A percentile compares a stretch with the other conserved stretches of the same genome.
These are phyloP conservation scores for Tauraco erythrolophus DNA, from an alignment of 2,113 vertebrate species.

Conservation along the genomic window DNA sequence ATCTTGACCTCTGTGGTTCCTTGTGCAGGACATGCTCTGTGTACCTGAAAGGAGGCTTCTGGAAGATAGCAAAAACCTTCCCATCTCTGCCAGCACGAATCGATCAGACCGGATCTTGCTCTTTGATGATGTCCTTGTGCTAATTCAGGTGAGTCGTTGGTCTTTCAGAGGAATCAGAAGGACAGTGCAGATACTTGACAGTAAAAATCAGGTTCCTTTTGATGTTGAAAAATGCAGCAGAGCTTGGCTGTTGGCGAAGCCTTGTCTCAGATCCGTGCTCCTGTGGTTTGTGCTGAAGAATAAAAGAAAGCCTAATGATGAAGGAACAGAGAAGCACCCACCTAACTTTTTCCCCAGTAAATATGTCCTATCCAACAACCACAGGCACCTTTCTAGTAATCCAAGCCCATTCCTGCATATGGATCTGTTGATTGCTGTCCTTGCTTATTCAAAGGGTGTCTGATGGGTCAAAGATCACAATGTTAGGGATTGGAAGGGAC, in stretches of 20 bases:
- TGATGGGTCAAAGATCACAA: not conserved
- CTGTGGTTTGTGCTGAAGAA: not conserved
- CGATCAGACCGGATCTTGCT: slow-evolving; percentile 73
- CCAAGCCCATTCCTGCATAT: not conserved
- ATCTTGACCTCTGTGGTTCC: not conserved
- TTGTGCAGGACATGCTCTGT: slow-evolving; percentile 69
- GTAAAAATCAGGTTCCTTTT: not conserved
- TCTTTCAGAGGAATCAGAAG: not conserved
- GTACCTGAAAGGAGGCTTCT: slow-evolving; percentile 68
- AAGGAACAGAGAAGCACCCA: not conserved
- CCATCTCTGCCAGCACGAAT: not conserved
- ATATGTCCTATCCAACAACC: not conserved
- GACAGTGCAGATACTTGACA: not conserved
- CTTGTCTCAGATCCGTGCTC: not conserved
- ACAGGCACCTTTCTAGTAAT: not conserved
- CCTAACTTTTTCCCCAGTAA: accelerated
- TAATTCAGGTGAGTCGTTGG: slow-evolving; percentile 72
- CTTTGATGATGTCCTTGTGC: slow-evolving; percentile 76
- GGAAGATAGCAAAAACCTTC: slow-evolving; percentile 74
- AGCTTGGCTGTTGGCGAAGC: not conserved
- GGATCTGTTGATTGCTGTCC: not conserved
- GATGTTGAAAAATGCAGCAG: not conserved
- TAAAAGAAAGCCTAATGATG: not conserved
- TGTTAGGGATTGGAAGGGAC: no score
- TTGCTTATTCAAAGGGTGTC: not conserved